A percentile compares a stretch with the other conserved stretches of the same genome.
phyloP scores from a whole-genome alignment of 2,797 vertebrate genomes.

The Allobates femoralis region DNA sequence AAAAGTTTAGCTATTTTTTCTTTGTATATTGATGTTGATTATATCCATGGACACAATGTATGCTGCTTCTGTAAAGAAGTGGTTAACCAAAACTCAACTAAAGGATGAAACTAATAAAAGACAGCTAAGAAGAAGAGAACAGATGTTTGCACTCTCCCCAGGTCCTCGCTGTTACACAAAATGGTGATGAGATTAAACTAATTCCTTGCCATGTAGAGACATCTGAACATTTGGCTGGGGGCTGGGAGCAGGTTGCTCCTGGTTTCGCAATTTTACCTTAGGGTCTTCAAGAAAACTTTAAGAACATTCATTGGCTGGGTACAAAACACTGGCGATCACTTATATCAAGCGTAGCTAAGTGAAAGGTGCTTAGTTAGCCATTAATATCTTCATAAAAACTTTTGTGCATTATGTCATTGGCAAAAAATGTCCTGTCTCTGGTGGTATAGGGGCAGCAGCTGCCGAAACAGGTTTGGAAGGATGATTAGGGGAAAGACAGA shows the following conservation, averaged over 20 bases:
- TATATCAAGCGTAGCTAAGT: constrained; percentile 56
- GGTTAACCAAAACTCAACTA: constrained; percentile 51
- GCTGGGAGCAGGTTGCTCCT: constrained; percentile 56
- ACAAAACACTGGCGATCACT: constrained; percentile 51
- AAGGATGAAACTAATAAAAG: constrained; percentile 65
- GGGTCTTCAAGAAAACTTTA: constrained; percentile 61
- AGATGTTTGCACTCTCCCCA: constrained; percentile 67
- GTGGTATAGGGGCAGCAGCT: neutral
- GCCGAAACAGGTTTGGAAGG: neutral
- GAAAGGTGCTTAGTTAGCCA: constrained; percentile 50
- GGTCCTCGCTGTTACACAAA: constrained; percentile 55
- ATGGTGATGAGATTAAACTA: constrained; percentile 62
- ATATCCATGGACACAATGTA: neutral
- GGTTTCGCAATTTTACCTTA: constrained; percentile 55
- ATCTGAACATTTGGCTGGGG: constrained; percentile 60
- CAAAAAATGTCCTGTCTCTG: constrained; percentile 3
- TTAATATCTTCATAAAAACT: constrained; percentile 40
- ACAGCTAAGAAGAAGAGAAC: constrained; percentile 62
- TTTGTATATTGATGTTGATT: neutral
- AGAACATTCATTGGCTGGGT: constrained; percentile 32
- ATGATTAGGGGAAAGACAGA: neutral
- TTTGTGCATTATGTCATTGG: neutral
- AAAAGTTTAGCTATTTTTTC: neutral
- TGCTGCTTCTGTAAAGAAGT: constrained; percentile 43
- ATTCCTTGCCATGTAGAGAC: constrained; percentile 61